Evolutionary conservation across 2,113 vertebrate genomes (phyloP).

Genomic region (Toxotes jaculatrix): DNA sequence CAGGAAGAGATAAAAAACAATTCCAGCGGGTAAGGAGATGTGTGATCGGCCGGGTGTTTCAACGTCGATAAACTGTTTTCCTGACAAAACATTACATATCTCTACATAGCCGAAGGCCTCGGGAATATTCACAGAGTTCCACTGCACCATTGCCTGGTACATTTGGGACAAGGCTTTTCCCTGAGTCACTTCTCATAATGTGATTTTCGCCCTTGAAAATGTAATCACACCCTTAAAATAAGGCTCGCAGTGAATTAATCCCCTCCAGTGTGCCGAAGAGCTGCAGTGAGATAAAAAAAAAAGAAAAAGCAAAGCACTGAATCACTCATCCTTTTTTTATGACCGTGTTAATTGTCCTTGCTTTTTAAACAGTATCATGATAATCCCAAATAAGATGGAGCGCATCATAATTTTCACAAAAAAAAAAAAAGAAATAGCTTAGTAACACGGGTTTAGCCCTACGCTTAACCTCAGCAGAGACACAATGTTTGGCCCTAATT

Average conservation of each 20-base stretch:
- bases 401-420: slow-evolving; percentile 25
- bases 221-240: slow-evolving; percentile 71
- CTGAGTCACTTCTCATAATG: slow-evolving; percentile 62
- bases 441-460: neutral
- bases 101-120: slow-evolving; percentile 37
- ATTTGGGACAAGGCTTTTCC: slow-evolving; percentile 53
- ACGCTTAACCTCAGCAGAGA: neutral
- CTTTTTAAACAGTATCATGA: slow-evolving; percentile 44
- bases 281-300: slow-evolving; percentile 38
- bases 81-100: slow-evolving; percentile 62
- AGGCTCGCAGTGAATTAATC: slow-evolving; percentile 56
- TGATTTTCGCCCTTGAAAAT: slow-evolving; percentile 74
- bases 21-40: slow-evolving; percentile 33
- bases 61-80: slow-evolving; percentile 46
- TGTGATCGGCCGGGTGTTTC: slow-evolving; percentile 45
- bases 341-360: slow-evolving; percentile 51
- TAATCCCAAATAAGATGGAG: slow-evolving; percentile 48
- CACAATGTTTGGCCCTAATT: neutral
- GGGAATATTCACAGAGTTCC: slow-evolving; percentile 27
- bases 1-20: slow-evolving; percentile 58
- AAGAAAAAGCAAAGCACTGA: slow-evolving; percentile 38
- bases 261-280: slow-evolving; percentile 53
- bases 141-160: slow-evolving; percentile 1
- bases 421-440: neutral
- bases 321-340: slow-evolving; percentile 51